Base-by-base conservation (phyloP, 1,140 invertebrate species). In the Eurosta solidaginis region DNA sequence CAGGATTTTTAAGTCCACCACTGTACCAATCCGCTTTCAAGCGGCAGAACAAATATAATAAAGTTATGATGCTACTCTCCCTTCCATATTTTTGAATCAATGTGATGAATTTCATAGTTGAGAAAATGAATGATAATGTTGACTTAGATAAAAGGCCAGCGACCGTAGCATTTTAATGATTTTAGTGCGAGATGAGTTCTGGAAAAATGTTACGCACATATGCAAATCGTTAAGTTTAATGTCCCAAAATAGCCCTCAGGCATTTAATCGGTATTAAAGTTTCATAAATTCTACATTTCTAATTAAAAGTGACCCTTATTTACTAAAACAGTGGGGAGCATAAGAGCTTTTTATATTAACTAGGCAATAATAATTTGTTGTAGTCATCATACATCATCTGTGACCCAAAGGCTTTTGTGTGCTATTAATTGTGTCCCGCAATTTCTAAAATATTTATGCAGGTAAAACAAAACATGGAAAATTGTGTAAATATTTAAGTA, bases 221-320 rank as follows among this genome's bases (percentile, higher is more conserved):
- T 68, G 59, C 6, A 40, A n/a, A n/a, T n/a, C n/a, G n/a, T n/a
- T 9, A 22, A 7, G 17, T n/a, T 40, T 20, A 68, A 36, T 68
- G 33, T 68, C 59, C 59, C 59, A 68, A 68, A 68, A 7, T 68
- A 68, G 6, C 59, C 59, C 59, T 68, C 59, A 40, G 20, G 54
- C 59, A 68, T 68, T 68, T 40, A 40, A 68, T 20, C n/a, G 33
- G 22, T 22, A 68, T 68, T 68, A 68, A 68, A 68, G 59, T 68
- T 68, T 68, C 33, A 68, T 68, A 68, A 68, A 17, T 40, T 68
- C n/a, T 22, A 68, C 33, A 40, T 40, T 68, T 68, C n/a, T 68
- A 68, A 68, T 68, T 68, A n/a, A 68, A 42, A 68, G 17, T 42
- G 59, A 22, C 29, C 59, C 40, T 68, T 68, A 29, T 10, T 68